phyloP scores from a whole-genome alignment of 1,140 invertebrate species.

The Leptestheria dahalacensis region DNA sequence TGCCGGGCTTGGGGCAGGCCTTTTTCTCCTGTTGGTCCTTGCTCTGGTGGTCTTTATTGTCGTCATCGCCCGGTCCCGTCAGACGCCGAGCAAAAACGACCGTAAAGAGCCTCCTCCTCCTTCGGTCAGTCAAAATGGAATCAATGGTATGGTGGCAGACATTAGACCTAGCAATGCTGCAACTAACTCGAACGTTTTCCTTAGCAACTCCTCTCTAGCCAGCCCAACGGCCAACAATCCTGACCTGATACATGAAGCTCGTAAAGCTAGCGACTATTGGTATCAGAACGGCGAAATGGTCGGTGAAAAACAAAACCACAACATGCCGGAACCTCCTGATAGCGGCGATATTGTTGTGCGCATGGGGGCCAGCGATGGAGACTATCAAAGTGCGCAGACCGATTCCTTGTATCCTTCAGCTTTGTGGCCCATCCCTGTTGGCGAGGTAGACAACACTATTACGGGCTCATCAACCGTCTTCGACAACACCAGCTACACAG shows the following conservation, averaged over 20 bases:
- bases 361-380: constrained; percentile 7
- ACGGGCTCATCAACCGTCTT: not conserved
- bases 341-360: constrained; percentile 4
- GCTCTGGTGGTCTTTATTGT: constrained; percentile 56
- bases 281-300: not conserved
- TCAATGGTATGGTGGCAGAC: not conserved
- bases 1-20: constrained; percentile 61
- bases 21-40: constrained; percentile 60
- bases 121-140: not conserved
- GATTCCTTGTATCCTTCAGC: constrained; percentile 15
- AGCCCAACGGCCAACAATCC: not conserved
- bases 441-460: not conserved
- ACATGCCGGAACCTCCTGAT: constrained; percentile 1
- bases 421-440: not conserved
- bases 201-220: not conserved
- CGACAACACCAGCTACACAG: not conserved
- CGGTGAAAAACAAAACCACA: not conserved
- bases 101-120: not conserved
- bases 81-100: not conserved
- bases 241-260: constrained; percentile 11
- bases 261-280: constrained; percentile 8
- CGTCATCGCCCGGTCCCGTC: not conserved
- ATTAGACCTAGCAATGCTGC: not conserved
- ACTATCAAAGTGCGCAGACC: constrained; percentile 14
- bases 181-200: not conserved